phyloP scores from a whole-genome alignment of 2,113 vertebrate genomes.

The Arizona elegans region DNA sequence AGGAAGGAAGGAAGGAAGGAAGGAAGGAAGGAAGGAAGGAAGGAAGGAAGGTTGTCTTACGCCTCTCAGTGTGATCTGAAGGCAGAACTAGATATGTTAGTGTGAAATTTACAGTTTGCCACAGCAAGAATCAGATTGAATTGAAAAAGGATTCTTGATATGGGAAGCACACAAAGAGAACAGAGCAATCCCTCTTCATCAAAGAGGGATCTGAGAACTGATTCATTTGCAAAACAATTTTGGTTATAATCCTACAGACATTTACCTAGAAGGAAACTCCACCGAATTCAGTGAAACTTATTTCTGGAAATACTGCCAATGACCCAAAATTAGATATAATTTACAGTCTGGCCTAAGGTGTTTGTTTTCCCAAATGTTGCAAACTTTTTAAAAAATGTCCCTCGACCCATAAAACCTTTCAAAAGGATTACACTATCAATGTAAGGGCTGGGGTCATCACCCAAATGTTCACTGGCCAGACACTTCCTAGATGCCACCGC shows the following conservation, averaged over 20 bases:
- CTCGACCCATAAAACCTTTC: background rate
- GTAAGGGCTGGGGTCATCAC: background rate
- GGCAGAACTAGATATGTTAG: too few species aligned
- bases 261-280: background rate
- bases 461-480: constrained; percentile 7
- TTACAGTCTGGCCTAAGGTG: background rate
- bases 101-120: background rate
- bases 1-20: too few species aligned
- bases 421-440: background rate
- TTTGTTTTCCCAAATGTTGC: background rate
- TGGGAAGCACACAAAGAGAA: background rate
- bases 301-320: background rate
- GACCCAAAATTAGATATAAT: background rate
- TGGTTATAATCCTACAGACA: background rate
- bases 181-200: background rate
- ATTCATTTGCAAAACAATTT: background rate
- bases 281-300: background rate
- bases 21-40: too few species aligned
- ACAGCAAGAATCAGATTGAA: too few species aligned
- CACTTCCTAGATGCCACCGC: background rate
- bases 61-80: background rate
- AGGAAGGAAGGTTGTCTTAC: too few species aligned
- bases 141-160: background rate
- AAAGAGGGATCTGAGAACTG: background rate
- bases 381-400: background rate